Conservation (phyloP, 2,113 vertebrate genomes). For the Drymodes brunneopygia region DNA sequence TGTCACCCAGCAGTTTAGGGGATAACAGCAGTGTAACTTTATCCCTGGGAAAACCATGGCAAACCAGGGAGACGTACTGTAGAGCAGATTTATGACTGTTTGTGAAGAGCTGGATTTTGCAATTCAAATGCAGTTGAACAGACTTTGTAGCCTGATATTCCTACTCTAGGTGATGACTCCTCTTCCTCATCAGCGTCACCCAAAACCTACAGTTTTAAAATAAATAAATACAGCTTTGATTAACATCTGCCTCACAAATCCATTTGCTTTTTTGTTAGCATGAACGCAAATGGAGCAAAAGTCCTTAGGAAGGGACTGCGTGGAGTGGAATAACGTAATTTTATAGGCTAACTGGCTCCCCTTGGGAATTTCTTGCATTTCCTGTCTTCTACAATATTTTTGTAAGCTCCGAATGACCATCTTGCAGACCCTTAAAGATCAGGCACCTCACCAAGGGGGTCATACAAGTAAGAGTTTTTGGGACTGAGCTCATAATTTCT, state of each 20-base stretch:
- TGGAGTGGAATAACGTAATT: neutral
- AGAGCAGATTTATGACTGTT: neutral
- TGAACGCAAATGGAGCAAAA: neutral
- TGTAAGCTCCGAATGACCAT: neutral
- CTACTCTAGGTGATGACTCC: neutral
- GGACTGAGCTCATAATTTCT: slow-evolving; percentile 9
- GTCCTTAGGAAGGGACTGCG: neutral
- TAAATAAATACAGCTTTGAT: neutral
- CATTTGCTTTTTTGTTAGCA: neutral
- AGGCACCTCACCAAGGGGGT: neutral
- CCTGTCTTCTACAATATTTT: neutral
- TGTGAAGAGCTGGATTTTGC: neutral
- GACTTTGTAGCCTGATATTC: neutral
- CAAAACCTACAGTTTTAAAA: neutral
- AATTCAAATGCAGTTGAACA: neutral
- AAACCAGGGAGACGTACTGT: neutral
- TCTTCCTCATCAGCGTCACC: neutral
- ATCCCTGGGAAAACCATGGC: neutral
- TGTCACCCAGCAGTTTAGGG: neutral
- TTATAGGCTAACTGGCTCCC: neutral
- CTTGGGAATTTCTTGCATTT: neutral
- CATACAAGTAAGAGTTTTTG: slow-evolving; percentile 1
- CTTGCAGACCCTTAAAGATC: neutral
- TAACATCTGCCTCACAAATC: neutral
- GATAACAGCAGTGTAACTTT: neutral